Percentiles rank a stretch among this genome's conserved stretches.
These are phyloP conservation scores for Popillia japonica DNA, from an alignment of 1,140 invertebrate species.

Conservation along the genomic window DNA sequence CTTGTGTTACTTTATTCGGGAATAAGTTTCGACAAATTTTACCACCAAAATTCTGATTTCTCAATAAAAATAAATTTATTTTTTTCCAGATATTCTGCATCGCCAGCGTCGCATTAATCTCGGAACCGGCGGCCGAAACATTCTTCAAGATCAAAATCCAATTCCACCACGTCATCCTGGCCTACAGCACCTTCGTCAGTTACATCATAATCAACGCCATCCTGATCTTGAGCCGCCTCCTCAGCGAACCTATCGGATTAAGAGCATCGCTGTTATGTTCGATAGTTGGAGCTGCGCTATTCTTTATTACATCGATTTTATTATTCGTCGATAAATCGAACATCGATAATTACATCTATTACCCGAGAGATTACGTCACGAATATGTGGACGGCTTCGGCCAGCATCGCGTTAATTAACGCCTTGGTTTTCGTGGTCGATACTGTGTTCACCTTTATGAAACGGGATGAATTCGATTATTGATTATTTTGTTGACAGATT, in stretches of 20 bases:
- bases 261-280: conserved; percentile 71
- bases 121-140: conserved; percentile 65
- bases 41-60: too few species aligned
- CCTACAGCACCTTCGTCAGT: conserved; percentile 66
- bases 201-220: conserved; percentile 72
- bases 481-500: not conserved
- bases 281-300: conserved; percentile 67
- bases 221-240: conserved; percentile 66
- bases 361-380: conserved; percentile 65
- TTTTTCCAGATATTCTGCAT: conserved; percentile 12
- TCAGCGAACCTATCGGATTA: conserved; percentile 73
- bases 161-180: conserved; percentile 65
- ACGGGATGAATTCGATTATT: conserved; percentile 50
- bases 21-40: too few species aligned
- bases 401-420: conserved; percentile 66
- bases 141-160: conserved; percentile 59
- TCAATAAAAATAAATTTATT: conserved; percentile 47
- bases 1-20: too few species aligned
- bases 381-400: conserved; percentile 68
- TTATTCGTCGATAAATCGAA: conserved; percentile 53
- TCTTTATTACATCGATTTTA: conserved; percentile 67
- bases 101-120: conserved; percentile 63
- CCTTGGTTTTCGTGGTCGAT: conserved; percentile 64
- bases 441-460: conserved; percentile 64
- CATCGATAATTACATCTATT: conserved; percentile 63